These are phyloP conservation scores for Epinephelus cyanopodus DNA, from an alignment of 2,113 vertebrate genomes.

Conservation along the genomic window DNA sequence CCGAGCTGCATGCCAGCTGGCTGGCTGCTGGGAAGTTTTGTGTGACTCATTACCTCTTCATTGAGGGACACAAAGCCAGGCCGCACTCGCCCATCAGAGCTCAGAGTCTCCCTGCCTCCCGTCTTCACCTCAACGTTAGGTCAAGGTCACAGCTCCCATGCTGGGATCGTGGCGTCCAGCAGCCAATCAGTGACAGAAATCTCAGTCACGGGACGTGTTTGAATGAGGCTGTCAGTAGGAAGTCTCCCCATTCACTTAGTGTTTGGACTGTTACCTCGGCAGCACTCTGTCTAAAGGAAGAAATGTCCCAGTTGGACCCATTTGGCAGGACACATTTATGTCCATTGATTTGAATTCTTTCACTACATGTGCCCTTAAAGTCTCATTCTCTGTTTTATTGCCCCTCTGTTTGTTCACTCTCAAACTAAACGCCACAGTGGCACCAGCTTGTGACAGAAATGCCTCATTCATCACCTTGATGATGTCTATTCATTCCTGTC, in stretches of 20 bases:
- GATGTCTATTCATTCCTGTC: slow-evolving; percentile 45
- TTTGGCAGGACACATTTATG: slow-evolving; percentile 29
- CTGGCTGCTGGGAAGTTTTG: slow-evolving; percentile 61
- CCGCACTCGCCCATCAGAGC: slow-evolving; percentile 33
- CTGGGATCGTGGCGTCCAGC: slow-evolving; percentile 26
- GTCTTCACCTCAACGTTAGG: slow-evolving; percentile 47
- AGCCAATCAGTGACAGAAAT: slow-evolving; percentile 41
- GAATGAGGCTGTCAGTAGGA: slow-evolving; percentile 47
- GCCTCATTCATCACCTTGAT: slow-evolving; percentile 56
- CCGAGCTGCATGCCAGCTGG: slow-evolving; percentile 67
- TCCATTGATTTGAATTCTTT: slow-evolving; percentile 61
- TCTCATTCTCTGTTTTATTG: slow-evolving; percentile 39
- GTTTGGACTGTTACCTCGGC: slow-evolving; percentile 71
- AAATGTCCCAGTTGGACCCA: slow-evolving; percentile 53
- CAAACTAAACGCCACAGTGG: slow-evolving; percentile 48
- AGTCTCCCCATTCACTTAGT: slow-evolving; percentile 42
- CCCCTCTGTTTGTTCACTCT: slow-evolving; percentile 52
- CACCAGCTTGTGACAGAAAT: slow-evolving; percentile 53
- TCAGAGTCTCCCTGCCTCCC: slow-evolving; percentile 18
- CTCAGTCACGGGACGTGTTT: slow-evolving; percentile 33
- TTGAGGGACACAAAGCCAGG: slow-evolving; percentile 55
- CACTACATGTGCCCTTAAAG: slow-evolving; percentile 59
- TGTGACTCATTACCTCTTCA: slow-evolving; percentile 61
- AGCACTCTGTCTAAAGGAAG: slow-evolving; percentile 59
- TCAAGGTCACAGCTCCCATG: slow-evolving; percentile 47